These are phyloP conservation scores for Orthosia gracilis DNA, from an alignment of 2,888 invertebrate species.

Conservation along the genomic window DNA sequence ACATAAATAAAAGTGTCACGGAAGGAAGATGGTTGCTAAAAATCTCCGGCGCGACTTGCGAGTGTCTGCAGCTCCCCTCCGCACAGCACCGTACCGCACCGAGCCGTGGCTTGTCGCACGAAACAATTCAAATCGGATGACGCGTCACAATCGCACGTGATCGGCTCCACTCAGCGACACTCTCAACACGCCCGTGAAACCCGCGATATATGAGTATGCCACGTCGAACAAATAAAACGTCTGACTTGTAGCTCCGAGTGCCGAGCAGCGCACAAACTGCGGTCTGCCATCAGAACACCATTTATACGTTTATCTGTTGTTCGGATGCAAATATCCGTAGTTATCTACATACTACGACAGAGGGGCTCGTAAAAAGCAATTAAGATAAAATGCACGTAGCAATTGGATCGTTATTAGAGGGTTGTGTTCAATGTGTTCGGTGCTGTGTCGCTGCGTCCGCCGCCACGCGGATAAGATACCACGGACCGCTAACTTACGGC, in stretches of 20 bases:
- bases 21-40: constrained; percentile 52
- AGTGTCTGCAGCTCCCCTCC: constrained; percentile 17
- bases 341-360: constrained; percentile 32
- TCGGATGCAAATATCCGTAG: constrained; percentile 47
- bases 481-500: not conserved
- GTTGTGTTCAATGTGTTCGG: constrained; percentile 40
- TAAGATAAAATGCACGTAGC: constrained; percentile 57
- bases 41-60: constrained; percentile 31
- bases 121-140: constrained; percentile 64
- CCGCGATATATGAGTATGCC: constrained; percentile 23
- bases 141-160: constrained; percentile 63
- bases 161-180: constrained; percentile 42
- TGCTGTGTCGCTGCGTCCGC: constrained; percentile 11
- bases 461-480: constrained; percentile 29
- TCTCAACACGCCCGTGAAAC: constrained; percentile 43
- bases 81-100: not conserved
- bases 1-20: constrained; percentile 69
- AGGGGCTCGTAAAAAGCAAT: constrained; percentile 59
- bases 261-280: not conserved
- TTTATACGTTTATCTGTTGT: constrained; percentile 48
- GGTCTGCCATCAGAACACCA: constrained; percentile 17
- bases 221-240: constrained; percentile 52
- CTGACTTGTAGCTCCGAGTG: constrained; percentile 33
- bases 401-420: constrained; percentile 45
- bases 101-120: constrained; percentile 9